Evolutionary conservation across 2,113 vertebrate species (phyloP), one percentile per base, ranked within the genome.

Genomic region (Terrapene triunguis): DNA sequence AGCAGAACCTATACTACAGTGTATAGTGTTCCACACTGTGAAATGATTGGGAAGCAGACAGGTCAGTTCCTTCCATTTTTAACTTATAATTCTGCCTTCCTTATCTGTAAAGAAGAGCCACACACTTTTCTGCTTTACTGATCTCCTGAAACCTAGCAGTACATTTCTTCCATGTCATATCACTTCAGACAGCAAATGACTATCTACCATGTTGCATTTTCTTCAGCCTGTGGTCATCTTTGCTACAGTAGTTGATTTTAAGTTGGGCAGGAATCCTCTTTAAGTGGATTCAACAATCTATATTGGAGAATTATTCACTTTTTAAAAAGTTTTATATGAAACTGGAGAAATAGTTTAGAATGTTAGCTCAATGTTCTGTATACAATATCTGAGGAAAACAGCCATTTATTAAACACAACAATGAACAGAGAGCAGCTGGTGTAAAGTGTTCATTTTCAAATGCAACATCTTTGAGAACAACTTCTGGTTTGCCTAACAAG

Each of bases 111-210:
- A 95, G 83, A 89, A 55, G 95, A 84, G 38, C 53, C 94, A 88
- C 51, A 38, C 76, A 19, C 76, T 89, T 78, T 96, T 96, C 95
- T 94, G 86, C 80, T 93, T 96, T 95, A 83, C 62, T 94, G 86
- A 95, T 88, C 65, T 93, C 95, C 55, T 95, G 89, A 93, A 97
- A 78, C 72, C 84, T 95, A 92, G 74, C 9, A 92, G 87, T 92
- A 62, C 4, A 72, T 2, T 48, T 86, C 96, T 93, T 91, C 42
- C 79, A 0, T 94, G 80, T 82, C 9, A 3, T 91, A 87, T 91
- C 84, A 84, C 85, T 95, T 89, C 92, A 87, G 96, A 88, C 17
- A 92, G 87, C 50, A 89, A 94, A 90, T 89, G 19, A 53, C 87
- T 90, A 69, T 89, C 87, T 95, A 50, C 44, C 89, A 22, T 54